Evolutionary conservation across 2,113 vertebrate genomes (phyloP).

Genomic region (Melanerpes aurifrons): DNA sequence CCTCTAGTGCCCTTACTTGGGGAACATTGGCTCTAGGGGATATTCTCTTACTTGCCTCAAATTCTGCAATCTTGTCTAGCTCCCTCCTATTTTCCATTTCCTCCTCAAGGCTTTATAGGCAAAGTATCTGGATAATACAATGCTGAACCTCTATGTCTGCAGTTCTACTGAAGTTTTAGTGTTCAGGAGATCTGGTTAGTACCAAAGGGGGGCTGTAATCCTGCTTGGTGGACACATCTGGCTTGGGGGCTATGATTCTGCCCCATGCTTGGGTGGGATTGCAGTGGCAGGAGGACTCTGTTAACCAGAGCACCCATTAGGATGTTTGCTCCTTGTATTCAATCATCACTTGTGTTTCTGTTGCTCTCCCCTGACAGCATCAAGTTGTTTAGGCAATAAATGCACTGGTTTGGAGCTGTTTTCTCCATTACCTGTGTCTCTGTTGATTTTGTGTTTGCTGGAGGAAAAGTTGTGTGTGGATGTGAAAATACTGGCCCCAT

Average conservation of each 20-base stretch:
- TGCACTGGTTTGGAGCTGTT: neutral
- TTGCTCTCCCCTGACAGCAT: neutral
- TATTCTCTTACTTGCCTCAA: neutral
- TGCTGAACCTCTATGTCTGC: neutral
- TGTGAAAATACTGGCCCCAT: conserved; percentile 36
- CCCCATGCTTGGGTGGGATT: fast-evolving
- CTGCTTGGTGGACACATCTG: neutral
- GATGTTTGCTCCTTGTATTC: neutral
- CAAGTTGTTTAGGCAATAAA: neutral
- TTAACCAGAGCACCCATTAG: neutral
- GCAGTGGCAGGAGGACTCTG: neutral
- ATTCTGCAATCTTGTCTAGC: neutral
- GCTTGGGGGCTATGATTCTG: fast-evolving
- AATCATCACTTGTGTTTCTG: neutral
- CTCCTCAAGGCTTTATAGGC: neutral
- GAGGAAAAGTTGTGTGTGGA: conserved; percentile 15
- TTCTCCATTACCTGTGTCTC: neutral
- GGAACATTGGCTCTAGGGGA: neutral
- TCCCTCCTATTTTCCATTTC: neutral
- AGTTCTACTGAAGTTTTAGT: neutral
- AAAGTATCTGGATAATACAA: neutral
- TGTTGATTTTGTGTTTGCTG: conserved; percentile 34
- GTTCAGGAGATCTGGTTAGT: neutral
- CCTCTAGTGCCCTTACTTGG: neutral
- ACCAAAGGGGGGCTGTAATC: neutral